Base-by-base conservation (phyloP, 2,113 vertebrate genomes). In the Odobenus rosmarus region DNA sequence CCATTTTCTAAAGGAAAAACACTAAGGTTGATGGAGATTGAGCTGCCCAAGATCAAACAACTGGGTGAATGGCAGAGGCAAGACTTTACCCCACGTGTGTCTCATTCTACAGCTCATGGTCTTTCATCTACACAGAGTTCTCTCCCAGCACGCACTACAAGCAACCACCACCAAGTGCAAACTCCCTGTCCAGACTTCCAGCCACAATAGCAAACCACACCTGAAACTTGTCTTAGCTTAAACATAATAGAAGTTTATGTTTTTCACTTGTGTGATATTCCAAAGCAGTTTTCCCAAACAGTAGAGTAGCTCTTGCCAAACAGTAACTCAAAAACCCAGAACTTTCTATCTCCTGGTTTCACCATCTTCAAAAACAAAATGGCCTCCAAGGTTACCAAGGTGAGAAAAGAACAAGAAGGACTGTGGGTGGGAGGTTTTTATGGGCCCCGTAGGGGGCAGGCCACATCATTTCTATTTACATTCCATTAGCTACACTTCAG, bases 1-100 rank as follows among this genome's bases (percentile, higher is more conserved):
- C 57, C 33, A 39, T 84, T 81, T 96, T 67, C 94, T 86, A 72
- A 91, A 95, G 82, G 42, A 39, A 88, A 95, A 88, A 46, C 59
- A 59, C 46, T 42, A 49, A 53, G 23, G 10, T 18, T 64, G 51
- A 92, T 42, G 59, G 92, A 90, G 51, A 80, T 71, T 11, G 80
- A 62, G 62, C 28, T 90, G 39, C 23, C 23, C 42, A 76, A 84
- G 71, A 76, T 53, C 61, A 53, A 21, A 33, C 21, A 61, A 4
- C 42, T 42, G 23, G 33, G 61, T 24, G 15, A 93, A 93, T 11
- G 46, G 12, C 21, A 89, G 33, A 83, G 53, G 28, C 11, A 12
- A 51, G 55, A 42, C 59, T 59, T 94, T 49, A 82, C 46, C 36
- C 42, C 53, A 31, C 0, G 0, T 62, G 28, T 88, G 36, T 42